A percentile compares a stretch with the other conserved stretches of the same genome.
These are phyloP conservation scores for Sinopyrophorus schimmeli DNA, from an alignment of 2,888 invertebrate genomes.

Conservation along the genomic window DNA sequence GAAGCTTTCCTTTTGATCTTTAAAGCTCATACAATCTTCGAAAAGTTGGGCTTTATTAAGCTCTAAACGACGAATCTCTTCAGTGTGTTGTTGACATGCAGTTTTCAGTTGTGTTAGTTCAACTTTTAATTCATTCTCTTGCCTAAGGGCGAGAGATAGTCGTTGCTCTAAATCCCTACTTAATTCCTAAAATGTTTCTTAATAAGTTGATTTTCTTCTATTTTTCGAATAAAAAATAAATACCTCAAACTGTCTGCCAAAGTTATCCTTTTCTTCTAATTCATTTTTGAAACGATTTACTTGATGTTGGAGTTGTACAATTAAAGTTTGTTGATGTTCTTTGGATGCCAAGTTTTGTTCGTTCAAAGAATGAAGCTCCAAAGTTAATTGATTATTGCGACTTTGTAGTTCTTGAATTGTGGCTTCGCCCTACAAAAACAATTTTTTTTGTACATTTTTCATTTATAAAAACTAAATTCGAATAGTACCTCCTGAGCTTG, in stretches of 20 bases:
- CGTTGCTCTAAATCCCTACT: slow-evolving; percentile 62
- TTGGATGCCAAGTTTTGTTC: slow-evolving; percentile 49
- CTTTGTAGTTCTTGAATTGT: slow-evolving; percentile 49
- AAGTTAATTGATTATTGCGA: slow-evolving; percentile 49
- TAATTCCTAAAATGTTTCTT: slow-evolving; percentile 55
- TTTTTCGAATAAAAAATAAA: slow-evolving; percentile 16
- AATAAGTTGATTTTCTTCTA: background rate
- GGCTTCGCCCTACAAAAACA: slow-evolving; percentile 47
- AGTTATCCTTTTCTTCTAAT: slow-evolving; percentile 59
- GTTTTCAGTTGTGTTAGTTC: slow-evolving; percentile 51
- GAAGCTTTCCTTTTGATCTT: slow-evolving; percentile 59
- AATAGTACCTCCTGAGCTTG: slow-evolving; percentile 59
- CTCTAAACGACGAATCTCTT: slow-evolving; percentile 52
- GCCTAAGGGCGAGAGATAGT: slow-evolving; percentile 54
- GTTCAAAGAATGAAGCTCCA: slow-evolving; percentile 56
- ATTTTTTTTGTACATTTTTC: background rate
- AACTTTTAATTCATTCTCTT: slow-evolving; percentile 62
- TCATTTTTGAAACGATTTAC: slow-evolving; percentile 55
- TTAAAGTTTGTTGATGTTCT: slow-evolving; percentile 40
- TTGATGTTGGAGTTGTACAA: slow-evolving; percentile 44
- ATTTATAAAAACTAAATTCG: slow-evolving; percentile 3
- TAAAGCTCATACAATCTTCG: slow-evolving; percentile 58
- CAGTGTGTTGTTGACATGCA: slow-evolving; percentile 51
- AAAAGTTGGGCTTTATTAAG: slow-evolving; percentile 56
- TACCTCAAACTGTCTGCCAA: slow-evolving; percentile 60